Base-by-base conservation (phyloP, 2,888 invertebrate genomes). In the Cecidostiba fungosa region DNA sequence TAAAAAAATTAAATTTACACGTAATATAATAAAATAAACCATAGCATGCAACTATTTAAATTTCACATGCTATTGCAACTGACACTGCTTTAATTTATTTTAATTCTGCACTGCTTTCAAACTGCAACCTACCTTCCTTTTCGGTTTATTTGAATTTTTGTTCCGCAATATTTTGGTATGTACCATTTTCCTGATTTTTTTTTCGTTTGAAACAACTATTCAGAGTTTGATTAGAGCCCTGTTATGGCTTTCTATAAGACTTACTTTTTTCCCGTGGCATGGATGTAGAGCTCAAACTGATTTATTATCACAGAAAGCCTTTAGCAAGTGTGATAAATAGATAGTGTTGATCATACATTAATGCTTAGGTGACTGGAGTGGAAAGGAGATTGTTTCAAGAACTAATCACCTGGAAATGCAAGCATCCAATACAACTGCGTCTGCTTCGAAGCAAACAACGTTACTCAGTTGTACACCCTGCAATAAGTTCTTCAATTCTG, bases 341-440 rank as follows among this genome's bases (percentile, higher is more conserved):
- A 94, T 94, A 94, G 93, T 93, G 92, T 94, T 94, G 94, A 94
- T 93, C 92, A 90, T 90, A 92, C 93, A 93, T 93, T 93, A 91
- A 92, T 93, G 93, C 93, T 91, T 92, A 93, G 93, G 93, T 93
- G 92, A 89, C 87, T 91, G 89, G 90, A 89, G 83, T 26, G 87
- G 77, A 14, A 79, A 84, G 70, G 85, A 86, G 36, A 83, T 87
- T 36, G 79, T 87, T 36, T 87, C 87, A 59, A 62, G 59, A 32
- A 84, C 77, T 16, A 50, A 36, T 19, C 12, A 26, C n/a, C 12
- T 19, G 6, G 80, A 87, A 14, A 66, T 77, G 76, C 16, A 76
- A 39, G 23, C 80, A 54, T 80, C 47, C 5, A 73, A 43, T 23
- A 19, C 77, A 69, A 73, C 85, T 87, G 74, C 87, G 82, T 72